These are phyloP conservation scores for Nixonia krombeini DNA, from an alignment of 1,140 invertebrate genomes.

Conservation along the genomic window DNA sequence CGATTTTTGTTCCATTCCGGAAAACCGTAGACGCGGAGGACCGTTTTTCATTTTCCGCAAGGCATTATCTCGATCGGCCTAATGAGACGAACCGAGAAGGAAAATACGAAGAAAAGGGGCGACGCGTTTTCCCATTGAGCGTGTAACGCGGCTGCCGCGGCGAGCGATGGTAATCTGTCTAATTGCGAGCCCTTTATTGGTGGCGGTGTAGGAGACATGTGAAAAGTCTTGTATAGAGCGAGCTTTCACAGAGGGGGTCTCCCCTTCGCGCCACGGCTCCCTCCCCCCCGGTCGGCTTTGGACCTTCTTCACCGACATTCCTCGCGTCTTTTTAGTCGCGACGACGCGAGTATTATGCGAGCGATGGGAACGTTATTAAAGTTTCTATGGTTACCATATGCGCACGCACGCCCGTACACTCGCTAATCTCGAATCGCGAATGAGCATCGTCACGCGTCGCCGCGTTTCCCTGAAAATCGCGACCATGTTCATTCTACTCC, in stretches of 20 bases:
- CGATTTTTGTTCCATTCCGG: too few relatives aligned
- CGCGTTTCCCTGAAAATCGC: not conserved
- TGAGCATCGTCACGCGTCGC: conserved; percentile 15
- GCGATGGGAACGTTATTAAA: conserved; percentile 4
- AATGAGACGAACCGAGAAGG: too few relatives aligned
- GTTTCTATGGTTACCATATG: conserved; percentile 3
- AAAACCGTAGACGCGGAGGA: too few relatives aligned
- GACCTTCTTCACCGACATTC: not conserved
- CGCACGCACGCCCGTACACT: not conserved
- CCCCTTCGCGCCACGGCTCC: not conserved
- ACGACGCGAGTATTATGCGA: not conserved
- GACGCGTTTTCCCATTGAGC: not conserved
- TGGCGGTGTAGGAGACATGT: not conserved
- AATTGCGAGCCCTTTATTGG: not conserved
- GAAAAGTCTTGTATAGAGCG: too few relatives aligned
- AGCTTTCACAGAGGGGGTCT: not conserved
- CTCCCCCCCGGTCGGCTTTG: not conserved
- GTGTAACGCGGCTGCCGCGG: not conserved
- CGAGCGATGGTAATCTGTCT: not conserved
- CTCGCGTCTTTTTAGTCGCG: not conserved
- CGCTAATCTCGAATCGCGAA: conserved; percentile 7
- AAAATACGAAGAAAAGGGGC: not conserved
- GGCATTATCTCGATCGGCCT: too few relatives aligned
- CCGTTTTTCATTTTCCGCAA: too few relatives aligned
- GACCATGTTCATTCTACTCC: too few relatives aligned